These are phyloP conservation scores for Fragum sueziense DNA, from an alignment of 2,888 invertebrate species.

Conservation along the genomic window DNA sequence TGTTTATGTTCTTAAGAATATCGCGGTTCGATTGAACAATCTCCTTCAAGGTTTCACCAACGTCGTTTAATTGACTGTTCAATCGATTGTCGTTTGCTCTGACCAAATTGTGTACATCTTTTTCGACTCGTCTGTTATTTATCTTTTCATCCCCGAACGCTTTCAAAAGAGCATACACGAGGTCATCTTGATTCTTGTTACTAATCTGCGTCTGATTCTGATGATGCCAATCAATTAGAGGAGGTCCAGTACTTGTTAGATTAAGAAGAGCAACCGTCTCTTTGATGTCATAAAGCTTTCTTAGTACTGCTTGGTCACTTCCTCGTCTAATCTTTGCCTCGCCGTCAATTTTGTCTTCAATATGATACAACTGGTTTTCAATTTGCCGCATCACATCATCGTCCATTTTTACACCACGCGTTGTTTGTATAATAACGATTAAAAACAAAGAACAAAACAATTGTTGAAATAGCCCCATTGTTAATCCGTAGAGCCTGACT, in stretches of 20 bases:
- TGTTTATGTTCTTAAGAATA: not conserved
- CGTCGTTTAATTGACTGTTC: not conserved
- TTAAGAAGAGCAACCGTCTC: not conserved
- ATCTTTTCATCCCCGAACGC: not conserved
- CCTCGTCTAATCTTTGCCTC: not conserved
- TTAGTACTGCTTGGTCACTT: not conserved
- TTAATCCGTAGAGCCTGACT: too few relatives aligned
- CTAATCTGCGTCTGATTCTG: not conserved
- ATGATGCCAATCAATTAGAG: too few relatives aligned
- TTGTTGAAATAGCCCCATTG: too few relatives aligned
- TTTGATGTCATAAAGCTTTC: not conserved
- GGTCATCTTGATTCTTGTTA: not conserved
- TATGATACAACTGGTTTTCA: not conserved
- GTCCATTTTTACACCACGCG: not conserved
- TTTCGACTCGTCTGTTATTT: not conserved
- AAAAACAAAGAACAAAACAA: too few relatives aligned
- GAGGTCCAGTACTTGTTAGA: not conserved
- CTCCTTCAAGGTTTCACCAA: not conserved
- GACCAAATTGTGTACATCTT: not conserved
- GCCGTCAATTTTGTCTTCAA: not conserved
- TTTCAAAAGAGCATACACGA: not conserved
- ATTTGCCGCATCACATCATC: not conserved
- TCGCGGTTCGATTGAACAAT: not conserved
- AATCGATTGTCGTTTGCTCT: not conserved
- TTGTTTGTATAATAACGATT: too few relatives aligned